These are phyloP conservation scores for Calliphora vicina DNA, from an alignment of 1,140 invertebrate genomes.

Conservation along the genomic window DNA sequence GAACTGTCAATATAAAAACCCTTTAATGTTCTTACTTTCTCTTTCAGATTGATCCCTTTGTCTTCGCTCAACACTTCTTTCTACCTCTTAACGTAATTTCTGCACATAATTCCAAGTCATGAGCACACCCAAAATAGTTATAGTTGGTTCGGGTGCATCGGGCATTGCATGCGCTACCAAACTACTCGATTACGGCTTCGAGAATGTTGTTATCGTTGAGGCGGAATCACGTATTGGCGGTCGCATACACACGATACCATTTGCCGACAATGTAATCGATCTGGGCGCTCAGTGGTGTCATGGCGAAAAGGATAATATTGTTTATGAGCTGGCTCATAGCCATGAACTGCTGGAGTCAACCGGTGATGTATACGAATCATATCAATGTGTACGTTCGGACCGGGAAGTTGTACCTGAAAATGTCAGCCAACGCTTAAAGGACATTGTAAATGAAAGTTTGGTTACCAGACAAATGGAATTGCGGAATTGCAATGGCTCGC, in stretches of 20 bases:
- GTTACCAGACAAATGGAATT: constrained; percentile 54
- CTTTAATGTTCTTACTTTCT: not conserved
- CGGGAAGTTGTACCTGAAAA: constrained; percentile 58
- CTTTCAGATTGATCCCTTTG: not conserved
- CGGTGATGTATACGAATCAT: constrained; percentile 52
- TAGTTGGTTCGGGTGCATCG: constrained; percentile 70
- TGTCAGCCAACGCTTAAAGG: constrained; percentile 52
- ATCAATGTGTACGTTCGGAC: constrained; percentile 61
- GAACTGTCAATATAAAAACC: no score
- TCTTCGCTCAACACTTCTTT: not conserved
- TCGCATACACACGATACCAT: constrained; percentile 70
- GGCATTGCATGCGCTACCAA: constrained; percentile 70
- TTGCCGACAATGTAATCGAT: constrained; percentile 74
- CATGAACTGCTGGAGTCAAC: constrained; percentile 66
- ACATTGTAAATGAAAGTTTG: constrained; percentile 56
- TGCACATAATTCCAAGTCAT: not conserved
- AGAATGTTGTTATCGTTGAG: constrained; percentile 70
- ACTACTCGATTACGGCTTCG: constrained; percentile 67
- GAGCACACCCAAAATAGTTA: constrained; percentile 62
- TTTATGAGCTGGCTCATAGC: constrained; percentile 72
- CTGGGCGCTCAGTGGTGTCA: constrained; percentile 84
- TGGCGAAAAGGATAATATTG: constrained; percentile 77
- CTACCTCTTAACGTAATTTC: not conserved
- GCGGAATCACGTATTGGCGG: constrained; percentile 77
- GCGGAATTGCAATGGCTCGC: constrained; percentile 56